Conservation (phyloP, 2,888 invertebrate genomes). For the Microdon myrmicae region DNA sequence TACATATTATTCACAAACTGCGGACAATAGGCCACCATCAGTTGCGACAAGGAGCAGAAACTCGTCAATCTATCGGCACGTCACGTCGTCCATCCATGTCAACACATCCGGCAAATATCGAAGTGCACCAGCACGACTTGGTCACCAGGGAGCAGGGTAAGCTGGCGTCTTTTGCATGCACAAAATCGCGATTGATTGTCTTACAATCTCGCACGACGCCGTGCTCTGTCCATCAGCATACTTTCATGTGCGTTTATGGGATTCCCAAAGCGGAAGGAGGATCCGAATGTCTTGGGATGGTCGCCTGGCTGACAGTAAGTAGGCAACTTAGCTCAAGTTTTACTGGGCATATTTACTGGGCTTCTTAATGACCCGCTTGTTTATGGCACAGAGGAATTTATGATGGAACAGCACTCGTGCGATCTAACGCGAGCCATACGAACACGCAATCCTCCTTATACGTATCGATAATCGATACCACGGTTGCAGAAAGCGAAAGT, state of each 20-base stretch:
- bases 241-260: constrained; percentile 19
- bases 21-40: constrained; percentile 19
- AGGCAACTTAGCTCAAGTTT: constrained; percentile 36
- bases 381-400: too few species aligned
- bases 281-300: constrained; percentile 21
- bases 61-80: constrained; percentile 30
- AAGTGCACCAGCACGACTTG: constrained; percentile 23
- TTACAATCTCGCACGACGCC: constrained; percentile 23
- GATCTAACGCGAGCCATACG: too few species aligned
- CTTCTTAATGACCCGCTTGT: constrained; percentile 17
- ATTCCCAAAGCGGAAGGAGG: constrained; percentile 34
- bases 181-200: constrained; percentile 27
- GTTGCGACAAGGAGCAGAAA: constrained; percentile 17
- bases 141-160: constrained; percentile 1
- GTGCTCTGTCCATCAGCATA: constrained; percentile 2
- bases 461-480: constrained; percentile 13
- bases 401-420: too few species aligned
- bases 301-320: constrained; percentile 25
- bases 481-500: constrained; percentile 38
- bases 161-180: constrained; percentile 3
- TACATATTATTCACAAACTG: constrained; percentile 15
- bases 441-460: too few species aligned
- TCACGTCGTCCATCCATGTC: constrained; percentile 28
- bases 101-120: constrained; percentile 42
- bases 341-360: constrained; percentile 8